Conservation (phyloP, 2,888 invertebrate genomes). For the Morpho deidamia region DNA sequence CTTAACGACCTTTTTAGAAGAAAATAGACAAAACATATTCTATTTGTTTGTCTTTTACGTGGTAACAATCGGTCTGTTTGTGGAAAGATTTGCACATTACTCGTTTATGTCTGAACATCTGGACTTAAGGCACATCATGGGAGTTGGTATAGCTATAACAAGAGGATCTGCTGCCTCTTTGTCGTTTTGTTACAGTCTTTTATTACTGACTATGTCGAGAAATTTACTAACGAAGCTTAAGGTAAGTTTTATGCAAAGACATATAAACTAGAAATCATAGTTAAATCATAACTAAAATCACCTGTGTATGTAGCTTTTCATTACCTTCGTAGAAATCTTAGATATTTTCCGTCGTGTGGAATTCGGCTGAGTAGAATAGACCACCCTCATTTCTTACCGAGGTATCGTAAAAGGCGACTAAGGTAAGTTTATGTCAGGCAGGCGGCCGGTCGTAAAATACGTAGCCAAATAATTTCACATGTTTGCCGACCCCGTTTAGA, state of each 20-base stretch:
- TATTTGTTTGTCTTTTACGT: slow-evolving; percentile 96
- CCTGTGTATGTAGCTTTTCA: too few relatives aligned
- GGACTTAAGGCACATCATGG: slow-evolving; percentile 97
- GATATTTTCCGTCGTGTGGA: too few relatives aligned
- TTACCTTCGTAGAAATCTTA: background rate
- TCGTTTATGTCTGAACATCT: slow-evolving; percentile 98
- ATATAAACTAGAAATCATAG: background rate
- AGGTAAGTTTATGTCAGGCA: too few relatives aligned
- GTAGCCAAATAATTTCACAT: too few relatives aligned
- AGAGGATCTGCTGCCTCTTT: slow-evolving; percentile 95
- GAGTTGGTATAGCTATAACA: slow-evolving; percentile 96
- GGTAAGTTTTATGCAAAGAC: slow-evolving; percentile 37
- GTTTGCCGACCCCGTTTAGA: too few relatives aligned
- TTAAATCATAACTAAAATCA: too few relatives aligned
- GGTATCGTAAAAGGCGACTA: too few relatives aligned
- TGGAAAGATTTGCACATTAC: slow-evolving; percentile 96
- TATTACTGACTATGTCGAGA: slow-evolving; percentile 94
- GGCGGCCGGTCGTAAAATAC: too few relatives aligned
- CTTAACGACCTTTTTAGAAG: slow-evolving; percentile 94
- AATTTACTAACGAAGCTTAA: slow-evolving; percentile 95
- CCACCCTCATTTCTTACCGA: too few relatives aligned
- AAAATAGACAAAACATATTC: slow-evolving; percentile 97
- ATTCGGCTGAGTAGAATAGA: too few relatives aligned
- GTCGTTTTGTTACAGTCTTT: slow-evolving; percentile 95
- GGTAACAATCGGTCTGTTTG: slow-evolving; percentile 94